Base-by-base conservation (phyloP, 1,140 invertebrate species). In the Drosophila mauritiana region DNA sequence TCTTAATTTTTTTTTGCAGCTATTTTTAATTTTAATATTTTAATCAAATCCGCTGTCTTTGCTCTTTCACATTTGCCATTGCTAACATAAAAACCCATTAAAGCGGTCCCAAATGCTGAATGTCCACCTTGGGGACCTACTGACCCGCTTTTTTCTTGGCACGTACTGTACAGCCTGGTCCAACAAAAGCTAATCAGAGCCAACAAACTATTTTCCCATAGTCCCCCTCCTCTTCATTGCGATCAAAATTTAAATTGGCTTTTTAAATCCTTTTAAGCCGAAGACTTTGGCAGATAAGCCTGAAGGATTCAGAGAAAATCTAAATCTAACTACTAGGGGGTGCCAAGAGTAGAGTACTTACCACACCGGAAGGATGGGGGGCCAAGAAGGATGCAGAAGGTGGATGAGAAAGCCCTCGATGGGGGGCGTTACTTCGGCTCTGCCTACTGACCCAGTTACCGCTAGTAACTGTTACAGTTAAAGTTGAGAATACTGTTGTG, bases 401-500 rank as follows among this genome's bases (percentile, higher is more conserved):
- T 34, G 63, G 36, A 31, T 22, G 27, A 51, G 27, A 36, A 39
- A 74, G 70, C 45, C 72, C 58, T 74, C 67, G 67, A 57, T 57
- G 67, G 64, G 63, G 49, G 37, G 48, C 31, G 58, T 36, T 46
- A 46, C 59, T 72, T 43, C 39, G 73, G 52, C 52, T 46, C 45
- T 77, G 74, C 74, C 74, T 77, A 77, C 73, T 77, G 74, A 77
- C 74, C 74, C 74, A 77, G 74, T 77, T 77, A 69, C 42, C 51
- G 64, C 17, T 70, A 56, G 63, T 17, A 15, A 37, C 49, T 76
- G 73, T 53, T 37, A 53, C 46, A 68, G 59, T 34, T 62, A 31
- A 7, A n/a, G 58, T 53, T 55, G 25, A 17, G 25, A 48, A 17
- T 31, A 20, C 39, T 10, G 11, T 8, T 15, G 27, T 10, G 57